Evolutionary conservation across 2,888 invertebrate species (phyloP).

Genomic region (Eumacrocentrus americanus): DNA sequence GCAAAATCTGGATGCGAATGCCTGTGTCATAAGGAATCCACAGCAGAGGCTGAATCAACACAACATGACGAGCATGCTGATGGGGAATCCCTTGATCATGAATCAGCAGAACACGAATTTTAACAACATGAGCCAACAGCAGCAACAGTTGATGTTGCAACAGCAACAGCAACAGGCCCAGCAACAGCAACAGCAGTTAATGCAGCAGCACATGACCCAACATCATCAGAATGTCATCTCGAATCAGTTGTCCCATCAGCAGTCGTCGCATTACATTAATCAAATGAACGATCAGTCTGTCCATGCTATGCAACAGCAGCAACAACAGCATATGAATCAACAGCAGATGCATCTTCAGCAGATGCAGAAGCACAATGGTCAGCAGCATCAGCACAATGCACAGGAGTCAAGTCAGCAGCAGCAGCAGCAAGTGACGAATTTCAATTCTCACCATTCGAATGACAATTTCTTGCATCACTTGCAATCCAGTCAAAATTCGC

Average conservation of each 20-base stretch:
- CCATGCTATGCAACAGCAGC: conserved; percentile 51
- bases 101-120: conserved; percentile 52
- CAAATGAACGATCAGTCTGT: conserved; percentile 51
- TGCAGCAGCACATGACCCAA: conserved; percentile 43
- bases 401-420: conserved; percentile 36
- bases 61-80: conserved; percentile 53
- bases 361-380: conserved; percentile 38
- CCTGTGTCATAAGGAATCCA: conserved; percentile 45
- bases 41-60: conserved; percentile 54
- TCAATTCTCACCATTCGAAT: conserved; percentile 43
- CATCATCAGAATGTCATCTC: conserved; percentile 49
- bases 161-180: conserved; percentile 53
- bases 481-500: conserved; percentile 47
- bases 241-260: conserved; percentile 52
- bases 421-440: conserved; percentile 41
- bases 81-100: conserved; percentile 56
- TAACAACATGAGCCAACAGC: conserved; percentile 40
- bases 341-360: conserved; percentile 39
- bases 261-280: conserved; percentile 48
- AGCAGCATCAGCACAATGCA: conserved; percentile 37
- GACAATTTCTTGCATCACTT: conserved; percentile 52
- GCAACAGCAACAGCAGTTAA: conserved; percentile 48
- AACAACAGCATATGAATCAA: conserved; percentile 43
- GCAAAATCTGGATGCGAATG: conserved; percentile 47
- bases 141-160: conserved; percentile 42